Conservation (phyloP, 2,888 invertebrate species). For the Hetaerina titia region DNA sequence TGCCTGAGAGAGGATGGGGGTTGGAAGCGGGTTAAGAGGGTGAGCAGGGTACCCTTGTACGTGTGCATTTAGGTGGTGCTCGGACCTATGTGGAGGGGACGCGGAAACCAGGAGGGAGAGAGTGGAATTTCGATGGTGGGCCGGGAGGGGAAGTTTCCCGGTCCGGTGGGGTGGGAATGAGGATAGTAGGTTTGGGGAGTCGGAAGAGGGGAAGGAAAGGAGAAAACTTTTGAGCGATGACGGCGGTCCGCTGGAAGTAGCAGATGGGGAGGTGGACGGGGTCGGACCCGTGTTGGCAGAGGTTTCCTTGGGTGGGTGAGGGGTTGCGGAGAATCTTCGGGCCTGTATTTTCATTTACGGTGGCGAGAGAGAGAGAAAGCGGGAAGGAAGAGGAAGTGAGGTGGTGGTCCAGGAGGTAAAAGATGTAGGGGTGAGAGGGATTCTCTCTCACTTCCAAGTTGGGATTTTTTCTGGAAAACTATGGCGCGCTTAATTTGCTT, state of each 20-base stretch:
- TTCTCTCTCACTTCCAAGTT: background rate
- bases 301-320: background rate
- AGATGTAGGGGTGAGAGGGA: background rate
- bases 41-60: background rate
- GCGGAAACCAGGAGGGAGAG: background rate
- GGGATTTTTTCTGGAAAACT: slow-evolving; percentile 22
- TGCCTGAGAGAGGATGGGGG: background rate
- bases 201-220: background rate
- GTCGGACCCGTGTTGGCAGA: background rate
- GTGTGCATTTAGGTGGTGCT: background rate
- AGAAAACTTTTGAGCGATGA: background rate
- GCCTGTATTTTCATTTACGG: slow-evolving; percentile 6
- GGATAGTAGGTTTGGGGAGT: background rate
- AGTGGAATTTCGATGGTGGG: too few species aligned
- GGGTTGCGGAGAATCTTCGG: background rate
- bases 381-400: background rate
- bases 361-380: background rate
- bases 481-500: slow-evolving; percentile 31
- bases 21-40: background rate
- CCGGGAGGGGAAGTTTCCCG: too few species aligned
- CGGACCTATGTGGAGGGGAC: background rate
- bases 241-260: background rate
- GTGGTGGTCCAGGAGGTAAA: background rate
- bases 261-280: background rate
- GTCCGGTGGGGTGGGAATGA: background rate